Base-by-base conservation (phyloP, 2,797 vertebrate genomes). In the Periparus ater region DNA sequence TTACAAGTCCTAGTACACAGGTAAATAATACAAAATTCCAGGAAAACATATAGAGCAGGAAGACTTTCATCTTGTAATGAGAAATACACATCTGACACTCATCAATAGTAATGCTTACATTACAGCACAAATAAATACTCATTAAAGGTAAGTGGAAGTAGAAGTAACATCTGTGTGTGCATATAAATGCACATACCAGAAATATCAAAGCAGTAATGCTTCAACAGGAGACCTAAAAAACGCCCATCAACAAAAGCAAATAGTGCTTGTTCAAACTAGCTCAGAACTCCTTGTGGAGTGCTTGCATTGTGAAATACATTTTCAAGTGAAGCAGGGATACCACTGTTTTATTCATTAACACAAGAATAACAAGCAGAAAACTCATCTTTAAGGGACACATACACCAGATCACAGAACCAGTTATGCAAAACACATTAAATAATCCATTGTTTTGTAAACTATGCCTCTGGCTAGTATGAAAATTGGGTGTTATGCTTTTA, bases 311-410 rank as follows among this genome's bases (percentile, higher is more conserved):
- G 32, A 86, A 82, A 85, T 3, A 61, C 29, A 51, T 84, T 79
- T 71, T 55, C 9, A 60, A 79, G 44, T 6, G 38, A 92, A 85
- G 34, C 50, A 50, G 53, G 13, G 13, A 51, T 22, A 26, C 4
- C 73, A 89, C 29, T 32, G 51, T 27, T 94, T 89, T 82, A 93
- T 89, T 95, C 19, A 25, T 51, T 55, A 72, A 80, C 40, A 85
- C 38, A 80, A 87, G 77, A 68, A 40, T 25, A 86, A 82, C 84
- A 88, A 83, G n/a, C 54, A 62, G 54, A 80, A 89, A 85, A 54
- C 15, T 80, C 17, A 12, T 65, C 38, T 89, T 67, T 45, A 44
- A 88, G 53, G 50, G 44, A 62, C 13, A 29, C 53, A 68, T 22
- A 71, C 18, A 77, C 27, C 38, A 55, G 30, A 58, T 55, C 54